These are phyloP conservation scores for Phenganax subtilis DNA, from an alignment of 92 coral and sea anemone species.

Conservation along the genomic window DNA sequence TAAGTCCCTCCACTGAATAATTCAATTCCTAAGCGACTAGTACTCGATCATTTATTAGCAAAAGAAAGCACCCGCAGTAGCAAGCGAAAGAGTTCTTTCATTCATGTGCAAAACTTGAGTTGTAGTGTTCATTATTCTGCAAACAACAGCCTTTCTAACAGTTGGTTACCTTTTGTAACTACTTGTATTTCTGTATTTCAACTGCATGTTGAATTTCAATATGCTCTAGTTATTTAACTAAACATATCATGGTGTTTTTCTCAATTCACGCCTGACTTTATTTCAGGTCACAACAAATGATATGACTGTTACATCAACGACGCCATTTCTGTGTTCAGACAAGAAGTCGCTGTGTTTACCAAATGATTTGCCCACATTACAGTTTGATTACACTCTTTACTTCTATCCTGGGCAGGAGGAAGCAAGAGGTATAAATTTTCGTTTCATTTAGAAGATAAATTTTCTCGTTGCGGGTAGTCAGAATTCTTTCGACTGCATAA, in stretches of 20 bases:
- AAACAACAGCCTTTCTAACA: too few species aligned
- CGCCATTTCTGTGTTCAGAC: slow-evolving; percentile 86
- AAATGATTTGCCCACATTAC: slow-evolving; percentile 93
- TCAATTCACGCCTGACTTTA: background rate
- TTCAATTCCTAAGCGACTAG: too few species aligned
- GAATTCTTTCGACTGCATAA: too few species aligned
- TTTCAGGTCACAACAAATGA: slow-evolving; percentile 38
- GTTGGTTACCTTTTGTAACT: background rate
- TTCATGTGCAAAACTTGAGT: too few species aligned
- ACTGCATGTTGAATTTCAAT: background rate
- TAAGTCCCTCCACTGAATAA: too few species aligned
- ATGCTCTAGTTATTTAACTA: background rate
- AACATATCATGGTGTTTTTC: background rate
- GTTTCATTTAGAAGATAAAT: background rate
- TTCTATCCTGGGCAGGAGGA: slow-evolving; percentile 71
- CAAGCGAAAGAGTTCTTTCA: too few species aligned
- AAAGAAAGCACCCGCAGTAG: too few species aligned
- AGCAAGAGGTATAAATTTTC: slow-evolving; percentile 57
- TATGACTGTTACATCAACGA: slow-evolving; percentile 31
- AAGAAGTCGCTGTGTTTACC: slow-evolving; percentile 89
- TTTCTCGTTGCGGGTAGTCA: too few species aligned
- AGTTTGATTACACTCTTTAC: slow-evolving; percentile 88
- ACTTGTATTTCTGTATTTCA: background rate
- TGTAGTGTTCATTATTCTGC: too few species aligned
- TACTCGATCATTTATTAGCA: too few species aligned